Evolutionary conservation across 1,140 invertebrate genomes (phyloP), one percentile per base, ranked within the genome.

Genomic region (Temnothorax longispinosus): DNA sequence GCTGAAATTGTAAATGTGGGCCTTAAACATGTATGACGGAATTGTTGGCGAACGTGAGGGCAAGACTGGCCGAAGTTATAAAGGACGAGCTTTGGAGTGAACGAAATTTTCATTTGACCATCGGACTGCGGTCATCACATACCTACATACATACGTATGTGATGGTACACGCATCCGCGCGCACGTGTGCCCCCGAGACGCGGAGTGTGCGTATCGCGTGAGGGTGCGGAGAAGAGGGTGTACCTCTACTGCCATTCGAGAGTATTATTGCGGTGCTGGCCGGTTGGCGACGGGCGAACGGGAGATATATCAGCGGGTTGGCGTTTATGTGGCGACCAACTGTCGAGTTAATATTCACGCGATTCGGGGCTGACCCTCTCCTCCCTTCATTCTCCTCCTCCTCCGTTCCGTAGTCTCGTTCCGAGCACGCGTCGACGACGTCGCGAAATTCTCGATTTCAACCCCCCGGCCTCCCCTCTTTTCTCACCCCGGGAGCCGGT

Each of bases 311-410:
- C 91, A 92, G 88, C 85, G 87, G 52, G 89, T 92, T 92, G 91
- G 90, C 91, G 88, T 92, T 92, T 92, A 92, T 92, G 92, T 91
- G 92, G 91, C 90, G 91, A 92, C 92, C 91, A 92, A 92, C 92
- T 92, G 92, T 92, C 92, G 91, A 92, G 92, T 92, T 92, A 92
- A 92, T 92, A 92, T 92, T 92, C 92, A 92, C 91, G 88, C 88
- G 92, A 92, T 90, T 91, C 91, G 85, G 52, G 32, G 27, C 62
- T 82, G 81, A 72, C 60, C 69, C 89, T 54, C 35, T 27, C 32
- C 8, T 38, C 58, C 21, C 10, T 44, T 50, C 38, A 0, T 44
- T 52, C 54, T 41, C 41, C 35, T 50, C 35, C 35, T 38, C 18
- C 60, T 32, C 3, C 41, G n/a, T 47, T 58, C 69, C 47, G 44